Evolutionary conservation across 2,113 vertebrate genomes (phyloP).

Genomic region (Neolamprologus longior): DNA sequence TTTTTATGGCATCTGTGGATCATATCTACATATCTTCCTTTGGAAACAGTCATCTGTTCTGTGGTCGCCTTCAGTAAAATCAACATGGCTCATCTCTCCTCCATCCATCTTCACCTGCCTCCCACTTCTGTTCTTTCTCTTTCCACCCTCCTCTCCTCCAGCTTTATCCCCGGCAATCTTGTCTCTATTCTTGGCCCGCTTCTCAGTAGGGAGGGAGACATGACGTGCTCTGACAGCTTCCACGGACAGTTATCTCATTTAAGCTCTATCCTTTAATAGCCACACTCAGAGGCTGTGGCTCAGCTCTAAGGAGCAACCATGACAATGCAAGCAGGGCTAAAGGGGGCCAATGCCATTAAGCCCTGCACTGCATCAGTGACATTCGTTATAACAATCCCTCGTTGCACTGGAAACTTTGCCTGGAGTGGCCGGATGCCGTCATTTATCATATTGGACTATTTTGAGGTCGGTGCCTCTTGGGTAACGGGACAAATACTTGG

Average conservation of each 20-base stretch:
- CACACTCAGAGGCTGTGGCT: background rate
- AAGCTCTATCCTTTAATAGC: conserved; percentile 46
- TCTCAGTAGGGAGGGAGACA: conserved; percentile 38
- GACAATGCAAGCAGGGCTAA: conserved; percentile 1
- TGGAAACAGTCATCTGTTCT: background rate
- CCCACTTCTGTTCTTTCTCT: conserved; percentile 31
- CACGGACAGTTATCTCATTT: conserved; percentile 48
- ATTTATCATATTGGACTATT: background rate
- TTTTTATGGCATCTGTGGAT: background rate
- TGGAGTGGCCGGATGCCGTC: background rate
- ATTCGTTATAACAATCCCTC: background rate
- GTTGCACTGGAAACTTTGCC: background rate
- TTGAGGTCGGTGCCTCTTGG: background rate
- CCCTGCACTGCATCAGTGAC: background rate
- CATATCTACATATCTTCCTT: background rate
- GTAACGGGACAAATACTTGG: background rate
- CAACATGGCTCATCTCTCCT: background rate
- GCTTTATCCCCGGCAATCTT: conserved; percentile 54
- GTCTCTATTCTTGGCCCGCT: conserved; percentile 52
- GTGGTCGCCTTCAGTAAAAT: background rate
- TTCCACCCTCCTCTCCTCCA: conserved; percentile 27
- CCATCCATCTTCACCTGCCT: conserved; percentile 34
- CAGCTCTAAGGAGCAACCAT: background rate
- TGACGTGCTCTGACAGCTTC: conserved; percentile 44
- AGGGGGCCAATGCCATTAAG: conserved; percentile 51